Evolutionary conservation across 2,888 invertebrate species (phyloP), one percentile per base, ranked within the genome.

Genomic region (Drosophila testacea): DNA sequence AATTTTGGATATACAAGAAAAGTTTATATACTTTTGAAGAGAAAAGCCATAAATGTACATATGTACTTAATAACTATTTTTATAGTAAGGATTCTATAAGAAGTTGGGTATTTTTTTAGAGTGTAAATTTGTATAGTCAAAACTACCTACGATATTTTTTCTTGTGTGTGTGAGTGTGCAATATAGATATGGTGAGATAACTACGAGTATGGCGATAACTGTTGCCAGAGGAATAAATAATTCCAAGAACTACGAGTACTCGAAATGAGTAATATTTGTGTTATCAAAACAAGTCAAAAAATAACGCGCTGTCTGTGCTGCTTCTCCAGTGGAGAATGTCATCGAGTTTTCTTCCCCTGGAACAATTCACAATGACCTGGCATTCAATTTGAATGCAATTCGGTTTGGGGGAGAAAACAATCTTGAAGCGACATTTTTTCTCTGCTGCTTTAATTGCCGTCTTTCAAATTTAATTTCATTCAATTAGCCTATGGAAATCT

Each of bases 391-490:
- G 57, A 47, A 38, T 52, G 32, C 22, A 28, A 32, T 22, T 32
- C n/a, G 39, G 0, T 11, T 22, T 2, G 22, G 22, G 46, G 16
- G 50, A 38, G 32, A 60, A 55, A 34, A 38, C 6, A 60, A 64
- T 60, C 54, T 59, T 36, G 5, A 34, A 74, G 76, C 63, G 79
- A 76, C 64, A 76, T 79, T 76, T 69, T 62, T 7, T 22, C 57
- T 56, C 55, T 51, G 68, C 47, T 56, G 68, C 66, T 69, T 77
- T 77, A 80, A 77, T 86, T 83, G 78, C 48, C 50, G 69, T 75
- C 82, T 84, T 89, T 84, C 73, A 87, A 79, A 87, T 89, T 89
- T 84, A 73, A 83, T 89, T 83, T 72, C 66, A 76, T 78, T 89
- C 89, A 83, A 83, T 83, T 83, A 83, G 89, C 60, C 73, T 71